Conservation (phyloP, 2,888 invertebrate genomes). For the Sphaerophoria rueppellii region DNA sequence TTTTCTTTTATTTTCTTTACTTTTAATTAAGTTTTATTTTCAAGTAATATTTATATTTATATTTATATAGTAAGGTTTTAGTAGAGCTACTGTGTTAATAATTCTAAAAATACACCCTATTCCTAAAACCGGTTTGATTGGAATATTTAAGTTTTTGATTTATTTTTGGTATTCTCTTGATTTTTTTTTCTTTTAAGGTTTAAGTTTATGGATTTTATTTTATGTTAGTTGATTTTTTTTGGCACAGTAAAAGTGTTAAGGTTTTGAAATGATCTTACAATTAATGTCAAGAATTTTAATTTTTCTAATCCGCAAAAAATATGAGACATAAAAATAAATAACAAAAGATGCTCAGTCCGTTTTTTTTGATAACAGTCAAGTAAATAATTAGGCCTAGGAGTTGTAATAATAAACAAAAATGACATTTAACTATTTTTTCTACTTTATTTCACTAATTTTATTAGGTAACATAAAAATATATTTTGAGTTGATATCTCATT, state of each 20-base stretch:
- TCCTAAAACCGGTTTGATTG: conserved; percentile 50
- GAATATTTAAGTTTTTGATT: conserved; percentile 52
- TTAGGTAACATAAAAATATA: too few species aligned
- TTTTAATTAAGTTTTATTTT: conserved; percentile 34
- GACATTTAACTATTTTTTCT: too few species aligned
- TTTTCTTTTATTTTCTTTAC: conserved; percentile 39
- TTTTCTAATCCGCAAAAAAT: background rate
- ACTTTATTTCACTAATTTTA: too few species aligned
- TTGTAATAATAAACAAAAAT: too few species aligned
- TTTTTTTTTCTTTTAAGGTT: conserved; percentile 26
- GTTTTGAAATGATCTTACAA: background rate
- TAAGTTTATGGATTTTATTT: background rate
- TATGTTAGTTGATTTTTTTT: conserved; percentile 42
- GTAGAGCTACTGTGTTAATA: conserved; percentile 56
- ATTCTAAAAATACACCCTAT: conserved; percentile 50
- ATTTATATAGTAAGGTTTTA: conserved; percentile 60
- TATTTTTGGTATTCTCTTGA: conserved; percentile 28
- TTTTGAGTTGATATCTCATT: too few species aligned
- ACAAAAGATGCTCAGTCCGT: background rate
- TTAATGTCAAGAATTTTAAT: background rate
- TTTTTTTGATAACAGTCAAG: too few species aligned
- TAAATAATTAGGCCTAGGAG: too few species aligned
- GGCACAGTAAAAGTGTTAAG: conserved; percentile 35
- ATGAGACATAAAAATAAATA: background rate
- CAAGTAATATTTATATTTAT: conserved; percentile 66